Evolutionary conservation across 2,888 invertebrate species (phyloP), one percentile per base, ranked within the genome.

Genomic region (Lycaena phlaeas): DNA sequence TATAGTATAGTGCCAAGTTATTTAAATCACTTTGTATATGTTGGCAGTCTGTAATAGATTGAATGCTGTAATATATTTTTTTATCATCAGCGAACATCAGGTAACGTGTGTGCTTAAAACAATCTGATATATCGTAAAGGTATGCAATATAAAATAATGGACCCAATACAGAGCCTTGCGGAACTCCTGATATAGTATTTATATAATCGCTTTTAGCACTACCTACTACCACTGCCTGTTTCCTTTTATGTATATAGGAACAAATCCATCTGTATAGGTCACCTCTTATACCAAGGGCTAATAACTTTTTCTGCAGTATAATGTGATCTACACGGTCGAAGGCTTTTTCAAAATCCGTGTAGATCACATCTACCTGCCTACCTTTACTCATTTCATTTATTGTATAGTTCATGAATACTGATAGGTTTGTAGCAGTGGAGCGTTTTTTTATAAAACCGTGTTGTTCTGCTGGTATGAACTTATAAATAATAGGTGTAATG

Each of bases 211-310:
- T 36, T 9, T 14, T 38, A 12, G 14, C 22, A 18, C 36, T 26
- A 18, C 37, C 40, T n/a, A 45, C 3, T 4, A 37, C 31, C 5
- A 45, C 43, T 9, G 38, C 40, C 18, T 46, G 43, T 10, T 14
- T 37, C 7, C 41, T 30, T 14, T 41, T 46, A 7, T 9, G 9
- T n/a, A 46, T 9, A 14, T 46, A 46, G 1, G 46, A 43, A 4
- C 12, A 9, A n/a, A 43, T 3, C 43, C 41, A 43, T 12, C 41
- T 28, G n/a, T n/a, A n/a, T n/a, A n/a, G n/a, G n/a, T n/a, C n/a
- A n/a, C n/a, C n/a, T n/a, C n/a, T n/a, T n/a, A 9, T 18, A 18
- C 18, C 18, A 5, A 18, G 18, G 4, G 5, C 18, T 3, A 4
- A 5, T 18, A 18, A 18, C 18, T 18, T 18, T 18, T 18, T 6